These are phyloP conservation scores for Amphipyra berbera DNA, from an alignment of 2,888 invertebrate genomes.

Conservation along the genomic window DNA sequence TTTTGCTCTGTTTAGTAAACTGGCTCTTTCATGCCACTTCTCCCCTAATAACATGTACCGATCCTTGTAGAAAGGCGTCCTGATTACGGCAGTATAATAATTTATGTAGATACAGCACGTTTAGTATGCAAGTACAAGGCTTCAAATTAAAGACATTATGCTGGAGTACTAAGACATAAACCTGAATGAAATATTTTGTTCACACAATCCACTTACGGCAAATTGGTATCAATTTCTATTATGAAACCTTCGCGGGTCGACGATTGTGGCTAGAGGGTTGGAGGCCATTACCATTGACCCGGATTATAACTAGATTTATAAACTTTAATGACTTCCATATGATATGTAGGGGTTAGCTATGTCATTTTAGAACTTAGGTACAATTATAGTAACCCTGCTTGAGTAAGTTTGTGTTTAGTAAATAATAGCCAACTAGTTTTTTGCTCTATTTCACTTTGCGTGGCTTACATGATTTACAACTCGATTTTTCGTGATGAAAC, in stretches of 20 bases:
- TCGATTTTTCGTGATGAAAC: no score
- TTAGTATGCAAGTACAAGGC: conserved; percentile 1
- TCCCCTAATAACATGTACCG: no score
- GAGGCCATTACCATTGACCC: conserved; percentile 49
- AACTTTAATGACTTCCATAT: conserved; percentile 51
- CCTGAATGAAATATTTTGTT: conserved; percentile 34
- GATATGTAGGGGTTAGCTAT: conserved; percentile 16
- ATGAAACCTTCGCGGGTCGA: conserved; percentile 36
- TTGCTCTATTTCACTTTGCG: no score
- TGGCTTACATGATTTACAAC: no score
- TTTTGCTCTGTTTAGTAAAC: no score
- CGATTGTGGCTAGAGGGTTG: conserved; percentile 47
- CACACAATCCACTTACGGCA: conserved; percentile 39
- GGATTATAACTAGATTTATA: conserved; percentile 55
- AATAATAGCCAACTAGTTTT: no score
- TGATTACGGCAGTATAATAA: not conserved
- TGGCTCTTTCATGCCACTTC: no score
- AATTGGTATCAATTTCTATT: conserved; percentile 48
- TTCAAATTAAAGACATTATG: not conserved
- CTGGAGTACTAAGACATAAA: conserved; percentile 5
- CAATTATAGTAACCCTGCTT: not conserved
- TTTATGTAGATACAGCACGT: not conserved
- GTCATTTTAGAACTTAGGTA: conserved; percentile 7
- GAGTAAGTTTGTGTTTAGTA: no score
- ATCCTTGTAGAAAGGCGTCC: no score